Percentiles rank a stretch among this genome's conserved stretches.
Conservation (phyloP, 1,140 invertebrate genomes). For the Stegodyphus mimosarum region DNA sequence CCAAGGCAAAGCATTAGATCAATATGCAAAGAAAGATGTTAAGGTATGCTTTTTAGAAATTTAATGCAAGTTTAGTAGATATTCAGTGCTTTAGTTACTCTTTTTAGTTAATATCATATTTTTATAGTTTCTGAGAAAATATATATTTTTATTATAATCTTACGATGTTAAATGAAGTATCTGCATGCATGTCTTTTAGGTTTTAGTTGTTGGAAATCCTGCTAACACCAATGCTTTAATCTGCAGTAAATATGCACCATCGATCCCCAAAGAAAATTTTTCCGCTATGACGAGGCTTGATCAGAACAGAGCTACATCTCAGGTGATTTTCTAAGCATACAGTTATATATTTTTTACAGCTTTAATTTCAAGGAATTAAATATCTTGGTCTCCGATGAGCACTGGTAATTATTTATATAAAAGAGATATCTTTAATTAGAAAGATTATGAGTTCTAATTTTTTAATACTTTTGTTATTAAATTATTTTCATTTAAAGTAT, state of each 20-base stretch:
- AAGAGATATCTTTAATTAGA: too few relatives aligned
- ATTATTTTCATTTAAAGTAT: too few relatives aligned
- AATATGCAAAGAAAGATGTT: conserved; percentile 92
- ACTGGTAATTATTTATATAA: too few relatives aligned
- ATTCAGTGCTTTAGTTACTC: neutral
- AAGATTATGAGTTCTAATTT: too few relatives aligned
- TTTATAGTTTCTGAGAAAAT: neutral
- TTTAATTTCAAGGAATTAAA: neutral
- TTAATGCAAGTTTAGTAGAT: neutral
- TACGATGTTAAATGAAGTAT: neutral
- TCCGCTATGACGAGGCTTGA: conserved; percentile 98
- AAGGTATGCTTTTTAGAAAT: conserved; percentile 76
- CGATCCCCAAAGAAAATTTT: conserved; percentile 96
- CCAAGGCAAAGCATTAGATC: conserved; percentile 90
- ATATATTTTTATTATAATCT: neutral
- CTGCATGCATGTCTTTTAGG: conserved; percentile 65
- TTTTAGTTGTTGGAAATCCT: conserved; percentile 97
- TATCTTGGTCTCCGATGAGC: too few relatives aligned
- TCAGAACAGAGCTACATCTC: conserved; percentile 94
- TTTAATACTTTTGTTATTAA: too few relatives aligned
- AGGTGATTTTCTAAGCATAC: conserved; percentile 68
- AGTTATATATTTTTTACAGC: neutral
- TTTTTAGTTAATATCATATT: neutral
- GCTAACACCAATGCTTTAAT: conserved; percentile 99
- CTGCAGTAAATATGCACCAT: conserved; percentile 95